Evolutionary conservation across 2,113 vertebrate genomes (phyloP).

Genomic region (Indicator maculatus): DNA sequence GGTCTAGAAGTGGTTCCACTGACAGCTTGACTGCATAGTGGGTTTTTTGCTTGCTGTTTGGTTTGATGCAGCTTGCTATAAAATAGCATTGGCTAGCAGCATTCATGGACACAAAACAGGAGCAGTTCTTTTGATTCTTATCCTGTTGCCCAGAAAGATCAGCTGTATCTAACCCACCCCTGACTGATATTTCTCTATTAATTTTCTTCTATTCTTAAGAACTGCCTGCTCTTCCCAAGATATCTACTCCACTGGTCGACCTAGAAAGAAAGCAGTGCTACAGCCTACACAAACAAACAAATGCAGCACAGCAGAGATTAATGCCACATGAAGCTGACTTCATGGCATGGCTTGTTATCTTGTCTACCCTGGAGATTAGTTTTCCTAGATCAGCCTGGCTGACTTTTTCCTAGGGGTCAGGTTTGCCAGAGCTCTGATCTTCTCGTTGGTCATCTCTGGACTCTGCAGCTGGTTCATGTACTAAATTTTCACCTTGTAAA

Average conservation of each 20-base stretch:
- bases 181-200: neutral
- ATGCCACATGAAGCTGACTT: neutral
- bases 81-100: neutral
- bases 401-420: neutral
- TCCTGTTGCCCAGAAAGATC: neutral
- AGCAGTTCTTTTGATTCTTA: neutral
- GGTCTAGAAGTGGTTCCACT: neutral
- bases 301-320: neutral
- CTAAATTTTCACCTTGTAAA: neutral
- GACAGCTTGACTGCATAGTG: neutral
- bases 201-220: neutral
- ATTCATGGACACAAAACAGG: neutral
- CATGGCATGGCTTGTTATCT: neutral
- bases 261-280: neutral
- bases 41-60: neutral
- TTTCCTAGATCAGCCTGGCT: neutral
- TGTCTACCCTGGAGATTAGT: neutral
- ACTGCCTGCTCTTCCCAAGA: neutral
- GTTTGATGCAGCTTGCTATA: neutral
- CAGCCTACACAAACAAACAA: neutral
- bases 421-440: neutral
- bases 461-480: neutral
- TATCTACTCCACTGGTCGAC: neutral
- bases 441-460: neutral
- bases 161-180: neutral